These are phyloP conservation scores for Proterorhinus semilunaris DNA, from an alignment of 2,113 vertebrate genomes.

Conservation along the genomic window DNA sequence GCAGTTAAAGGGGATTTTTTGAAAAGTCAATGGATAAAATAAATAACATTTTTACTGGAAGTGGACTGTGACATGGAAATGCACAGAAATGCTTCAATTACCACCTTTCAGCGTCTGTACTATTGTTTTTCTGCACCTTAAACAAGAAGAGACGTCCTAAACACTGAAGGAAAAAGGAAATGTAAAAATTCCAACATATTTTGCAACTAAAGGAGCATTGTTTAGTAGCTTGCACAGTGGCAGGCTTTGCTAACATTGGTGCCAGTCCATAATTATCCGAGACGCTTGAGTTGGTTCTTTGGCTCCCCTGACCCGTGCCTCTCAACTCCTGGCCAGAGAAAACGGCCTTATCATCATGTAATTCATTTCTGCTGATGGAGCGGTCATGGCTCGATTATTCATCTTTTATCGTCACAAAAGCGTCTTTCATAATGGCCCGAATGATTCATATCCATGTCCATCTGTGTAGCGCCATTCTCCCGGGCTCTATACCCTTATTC, in stretches of 20 bases:
- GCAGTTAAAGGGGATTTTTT: too few relatives aligned
- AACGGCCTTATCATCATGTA: conserved; percentile 54
- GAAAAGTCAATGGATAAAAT: too few relatives aligned
- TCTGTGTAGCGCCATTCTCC: conserved; percentile 6
- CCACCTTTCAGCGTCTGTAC: too few relatives aligned
- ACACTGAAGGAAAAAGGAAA: too few relatives aligned
- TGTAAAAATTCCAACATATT: too few relatives aligned
- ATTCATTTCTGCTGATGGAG: conserved; percentile 54
- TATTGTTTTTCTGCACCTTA: too few relatives aligned
- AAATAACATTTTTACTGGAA: too few relatives aligned
- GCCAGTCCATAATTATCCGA: conserved; percentile 47
- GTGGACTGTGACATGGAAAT: too few relatives aligned
- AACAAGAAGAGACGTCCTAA: too few relatives aligned
- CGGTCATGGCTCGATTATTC: conserved; percentile 39
- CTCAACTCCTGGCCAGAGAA: conserved; percentile 21
- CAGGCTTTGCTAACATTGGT: conserved; percentile 39
- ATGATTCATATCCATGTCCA: conserved; percentile 31
- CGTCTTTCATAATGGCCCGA: conserved; percentile 26
- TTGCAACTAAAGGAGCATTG: conserved; percentile 40
- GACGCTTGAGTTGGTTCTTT: conserved; percentile 27
- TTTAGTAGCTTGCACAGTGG: conserved; percentile 51
- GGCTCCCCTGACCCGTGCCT: conserved; percentile 20
- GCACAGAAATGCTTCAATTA: too few relatives aligned
- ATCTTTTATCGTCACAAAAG: conserved; percentile 37
- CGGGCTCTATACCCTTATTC: conserved; percentile 21